These are phyloP conservation scores for Hirtodrosophila trivittata DNA, from an alignment of 2,888 invertebrate species.

Conservation along the genomic window DNA sequence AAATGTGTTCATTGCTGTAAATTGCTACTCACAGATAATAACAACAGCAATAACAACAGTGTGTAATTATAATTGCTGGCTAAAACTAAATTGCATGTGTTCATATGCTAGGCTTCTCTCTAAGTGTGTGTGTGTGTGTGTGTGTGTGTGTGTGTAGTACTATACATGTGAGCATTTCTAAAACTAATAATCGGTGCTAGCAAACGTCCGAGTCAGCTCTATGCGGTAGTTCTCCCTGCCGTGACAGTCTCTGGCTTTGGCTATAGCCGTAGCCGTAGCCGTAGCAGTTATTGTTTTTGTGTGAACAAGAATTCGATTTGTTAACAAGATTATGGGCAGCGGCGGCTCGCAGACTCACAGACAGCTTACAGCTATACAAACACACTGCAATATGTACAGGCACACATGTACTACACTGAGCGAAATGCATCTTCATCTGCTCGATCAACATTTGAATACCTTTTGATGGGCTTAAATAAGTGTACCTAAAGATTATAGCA, in stretches of 20 bases:
- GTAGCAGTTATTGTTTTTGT: slow-evolving; percentile 68
- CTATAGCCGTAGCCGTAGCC: slow-evolving; percentile 3
- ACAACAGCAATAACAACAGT: slow-evolving; percentile 44
- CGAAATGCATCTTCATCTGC: neutral
- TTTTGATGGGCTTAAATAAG: no score
- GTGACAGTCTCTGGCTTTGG: slow-evolving; percentile 7
- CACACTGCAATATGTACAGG: slow-evolving; percentile 14
- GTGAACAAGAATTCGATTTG: slow-evolving; percentile 84
- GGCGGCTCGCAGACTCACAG: slow-evolving; percentile 19
- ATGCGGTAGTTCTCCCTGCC: slow-evolving; percentile 5
- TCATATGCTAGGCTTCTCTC: slow-evolving; percentile 31
- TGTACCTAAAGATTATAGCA: no score
- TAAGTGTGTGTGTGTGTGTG: neutral
- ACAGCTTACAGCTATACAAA: slow-evolving; percentile 24
- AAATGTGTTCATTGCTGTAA: slow-evolving; percentile 70
- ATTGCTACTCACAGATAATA: slow-evolving; percentile 75
- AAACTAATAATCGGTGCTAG: slow-evolving; percentile 45
- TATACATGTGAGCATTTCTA: no score
- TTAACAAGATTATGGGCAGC: slow-evolving; percentile 82
- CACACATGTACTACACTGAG: slow-evolving; percentile 9
- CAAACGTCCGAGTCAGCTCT: slow-evolving; percentile 1
- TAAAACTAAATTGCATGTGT: slow-evolving; percentile 70
- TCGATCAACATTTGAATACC: no score
- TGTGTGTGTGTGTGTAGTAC: neutral
- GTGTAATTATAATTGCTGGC: slow-evolving; percentile 57